Base-by-base conservation (phyloP, 2,797 vertebrate species). In the Bucorvus abyssinicus region DNA sequence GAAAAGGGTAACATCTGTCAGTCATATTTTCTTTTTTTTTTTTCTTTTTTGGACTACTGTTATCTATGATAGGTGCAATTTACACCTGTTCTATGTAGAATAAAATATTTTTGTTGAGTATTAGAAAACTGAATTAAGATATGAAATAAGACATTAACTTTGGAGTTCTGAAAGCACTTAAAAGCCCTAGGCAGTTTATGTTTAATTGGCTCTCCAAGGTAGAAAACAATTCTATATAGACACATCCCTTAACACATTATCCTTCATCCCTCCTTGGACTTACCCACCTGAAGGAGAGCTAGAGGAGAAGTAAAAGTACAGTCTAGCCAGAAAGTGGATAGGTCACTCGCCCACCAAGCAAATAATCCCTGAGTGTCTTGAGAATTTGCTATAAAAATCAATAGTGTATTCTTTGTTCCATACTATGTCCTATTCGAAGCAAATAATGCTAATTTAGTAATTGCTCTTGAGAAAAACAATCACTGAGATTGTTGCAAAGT, bases 151-250 rank as follows among this genome's bases (percentile, higher is more conserved):
- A 47, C 18, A 42, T 86, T 44, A 85, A 18, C 8, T 80, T 71
- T 59, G 38, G 38, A 68, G 57, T 89, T 92, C 68, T 71, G 74
- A 92, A 85, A 38, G 34, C 24, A 56, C 34, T 47, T 80, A 56
- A 83, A 83, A 92, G 87, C 94, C 82, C 42, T 80, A 91, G 94
- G 92, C 92, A 78, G 29, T 95, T 94, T 89, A 56, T 78, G 53
- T 60, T 91, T 94, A 95, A 93, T 96, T 95, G 27, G 71, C 34
- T 96, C 89, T 95, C 90, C 38, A 87, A 94, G 94, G 94, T 84
- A 93, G 88, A 83, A 92, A 93, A 80, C 42, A 95, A 78, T 83
- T 79, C 57, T 87, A 29, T 42, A 38, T 13, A 79, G 77, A 57
- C 63, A 76, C 47, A 87, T 69, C 60, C 47, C 30, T 89, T 79